phyloP scores from a whole-genome alignment of 2,113 vertebrate species.

The Pao palembangensis region DNA sequence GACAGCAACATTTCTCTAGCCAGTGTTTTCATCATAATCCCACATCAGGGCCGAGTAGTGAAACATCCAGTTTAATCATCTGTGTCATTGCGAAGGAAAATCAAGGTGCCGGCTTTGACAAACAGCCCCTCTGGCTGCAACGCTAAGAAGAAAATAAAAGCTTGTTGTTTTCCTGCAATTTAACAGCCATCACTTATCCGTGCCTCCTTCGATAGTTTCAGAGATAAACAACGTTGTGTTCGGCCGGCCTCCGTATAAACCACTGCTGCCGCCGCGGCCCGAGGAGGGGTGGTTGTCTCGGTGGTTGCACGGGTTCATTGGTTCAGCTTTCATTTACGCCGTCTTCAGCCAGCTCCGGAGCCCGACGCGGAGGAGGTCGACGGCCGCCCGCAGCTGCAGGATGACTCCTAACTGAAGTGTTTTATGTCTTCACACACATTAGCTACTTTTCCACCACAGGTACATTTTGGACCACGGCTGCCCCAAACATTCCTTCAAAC shows the following conservation, averaged over 20 bases:
- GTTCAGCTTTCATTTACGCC: slow-evolving; percentile 31
- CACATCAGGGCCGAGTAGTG: slow-evolving; percentile 24
- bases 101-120: slow-evolving; percentile 33
- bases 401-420: slow-evolving; percentile 9
- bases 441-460: too few relatives aligned
- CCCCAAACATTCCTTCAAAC: too few relatives aligned
- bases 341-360: slow-evolving; percentile 2
- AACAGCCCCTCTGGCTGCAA: slow-evolving; percentile 5
- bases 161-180: slow-evolving; percentile 33
- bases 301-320: slow-evolving; percentile 12
- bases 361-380: slow-evolving; percentile 8
- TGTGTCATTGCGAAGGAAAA: slow-evolving; percentile 26
- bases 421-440: slow-evolving; percentile 4
- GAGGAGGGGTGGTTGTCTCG: slow-evolving; percentile 26
- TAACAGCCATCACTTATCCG: slow-evolving; percentile 34
- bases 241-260: slow-evolving; percentile 9
- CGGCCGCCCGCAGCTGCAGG: slow-evolving; percentile 1
- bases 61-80: slow-evolving; percentile 27
- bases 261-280: slow-evolving; percentile 12
- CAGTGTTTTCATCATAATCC: slow-evolving; percentile 27
- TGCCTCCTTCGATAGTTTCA: slow-evolving; percentile 15
- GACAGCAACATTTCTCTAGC: slow-evolving; percentile 30
- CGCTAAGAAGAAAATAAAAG: slow-evolving; percentile 11
- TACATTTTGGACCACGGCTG: too few relatives aligned
- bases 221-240: slow-evolving; percentile 23